Conservation (phyloP, 1,140 invertebrate genomes). For the Hypsibius dujardini region DNA sequence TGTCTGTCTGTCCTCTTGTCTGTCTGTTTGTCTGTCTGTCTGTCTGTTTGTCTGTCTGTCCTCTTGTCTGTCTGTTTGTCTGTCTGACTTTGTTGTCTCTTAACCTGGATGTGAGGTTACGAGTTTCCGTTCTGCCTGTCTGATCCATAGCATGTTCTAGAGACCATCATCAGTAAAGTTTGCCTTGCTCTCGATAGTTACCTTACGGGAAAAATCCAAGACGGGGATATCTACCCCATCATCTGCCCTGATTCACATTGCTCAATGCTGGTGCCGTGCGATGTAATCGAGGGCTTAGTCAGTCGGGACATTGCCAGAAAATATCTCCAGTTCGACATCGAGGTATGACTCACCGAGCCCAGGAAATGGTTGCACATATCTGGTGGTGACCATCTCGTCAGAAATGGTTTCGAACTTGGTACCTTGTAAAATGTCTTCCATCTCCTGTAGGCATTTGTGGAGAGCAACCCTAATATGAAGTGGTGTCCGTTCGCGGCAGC, state of each 20-base stretch:
- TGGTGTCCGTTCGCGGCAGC: constrained; percentile 47
- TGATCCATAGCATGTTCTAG: too few relatives aligned
- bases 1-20: too few relatives aligned
- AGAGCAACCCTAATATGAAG: constrained; percentile 51
- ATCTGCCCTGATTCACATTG: constrained; percentile 49
- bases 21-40: too few relatives aligned
- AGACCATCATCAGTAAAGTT: too few relatives aligned
- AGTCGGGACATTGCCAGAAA: constrained; percentile 45
- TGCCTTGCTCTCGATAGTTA: constrained; percentile 32
- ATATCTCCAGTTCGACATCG: constrained; percentile 54
- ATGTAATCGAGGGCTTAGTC: constrained; percentile 48
- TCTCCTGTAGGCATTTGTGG: constrained; percentile 46
- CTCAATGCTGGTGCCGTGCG: constrained; percentile 44
- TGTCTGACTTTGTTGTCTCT: too few relatives aligned
- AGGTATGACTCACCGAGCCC: constrained; percentile 34
- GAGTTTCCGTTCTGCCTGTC: too few relatives aligned
- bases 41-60: too few relatives aligned
- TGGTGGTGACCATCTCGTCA: too few relatives aligned
- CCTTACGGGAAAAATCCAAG: constrained; percentile 47
- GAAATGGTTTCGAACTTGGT: too few relatives aligned
- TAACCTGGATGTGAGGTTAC: too few relatives aligned
- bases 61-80: too few relatives aligned
- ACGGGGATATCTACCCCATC: constrained; percentile 48
- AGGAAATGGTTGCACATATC: too few relatives aligned
- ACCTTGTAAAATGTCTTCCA: neutral